Evolutionary conservation across 2,888 invertebrate species (phyloP), one percentile per base, ranked within the genome.

Genomic region (Elysia crispata): DNA sequence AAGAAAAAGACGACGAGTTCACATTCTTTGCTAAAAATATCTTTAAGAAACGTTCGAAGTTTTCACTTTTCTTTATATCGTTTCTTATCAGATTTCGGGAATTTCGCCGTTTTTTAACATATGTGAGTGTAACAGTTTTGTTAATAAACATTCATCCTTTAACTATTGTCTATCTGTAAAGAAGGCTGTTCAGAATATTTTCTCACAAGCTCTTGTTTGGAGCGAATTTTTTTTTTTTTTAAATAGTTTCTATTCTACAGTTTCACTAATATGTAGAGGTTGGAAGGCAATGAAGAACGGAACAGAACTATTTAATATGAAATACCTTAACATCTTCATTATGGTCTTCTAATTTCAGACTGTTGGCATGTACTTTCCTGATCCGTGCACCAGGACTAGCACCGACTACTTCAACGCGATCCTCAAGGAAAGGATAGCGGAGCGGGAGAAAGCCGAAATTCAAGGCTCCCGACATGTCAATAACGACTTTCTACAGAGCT

Each of bases 1-100:
- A 73, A 54, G 54, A 73, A 8, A 50, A 73, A 11, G 73, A 73
- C 73, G 73, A 41, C 11, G 5, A 73, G 54, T 73, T 73, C 54
- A 49, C 54, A 6, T 23, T n/a, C 49, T 54, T 25, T 28, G 20
- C 25, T 3, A 49, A 73, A 54, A 73, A 73, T 8, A 49, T 73
- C 13, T 54, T 73, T 18, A 49, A 50, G 50, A 73, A 28, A 18
- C 25, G 8, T 50, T 15, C 15, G 6, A 73, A 11, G 18, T 54
- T 73, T 18, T 13, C 1, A 28, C 6, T 50, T 23, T 6, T 23
- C 1, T 13, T 73, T 13, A 50, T 50, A 28, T 3, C 8, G 23
- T 50, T 54, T 13, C 18, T 73, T 8, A 23, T 73, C 18, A n/a
- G 1, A 11, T 73, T 73, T 28, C 49, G 18, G 18, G 18, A 20